phyloP scores from a whole-genome alignment of 2,797 vertebrate species.

The Tiaroga cobitis region DNA sequence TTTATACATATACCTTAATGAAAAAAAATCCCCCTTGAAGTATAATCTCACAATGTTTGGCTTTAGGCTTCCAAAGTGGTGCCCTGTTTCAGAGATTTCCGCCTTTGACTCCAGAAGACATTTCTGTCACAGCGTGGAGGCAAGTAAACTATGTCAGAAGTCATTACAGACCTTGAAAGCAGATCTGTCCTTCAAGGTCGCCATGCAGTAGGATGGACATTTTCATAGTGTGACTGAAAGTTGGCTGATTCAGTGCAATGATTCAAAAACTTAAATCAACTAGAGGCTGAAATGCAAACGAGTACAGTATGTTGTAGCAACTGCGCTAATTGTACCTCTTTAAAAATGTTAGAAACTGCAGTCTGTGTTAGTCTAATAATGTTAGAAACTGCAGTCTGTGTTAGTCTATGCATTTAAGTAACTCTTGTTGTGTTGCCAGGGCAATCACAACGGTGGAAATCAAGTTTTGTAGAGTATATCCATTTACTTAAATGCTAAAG shows the following conservation, averaged over 20 bases:
- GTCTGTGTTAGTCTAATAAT: background rate
- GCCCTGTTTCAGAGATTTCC: conserved; percentile 65
- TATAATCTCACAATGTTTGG: conserved; percentile 57
- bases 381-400: too few species aligned
- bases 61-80: conserved; percentile 57
- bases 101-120: conserved; percentile 62
- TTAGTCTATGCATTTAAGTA: background rate
- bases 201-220: conserved; percentile 57
- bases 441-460: conserved; percentile 1
- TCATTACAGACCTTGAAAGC: conserved; percentile 65
- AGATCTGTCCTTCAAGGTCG: conserved; percentile 64
- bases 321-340: conserved; percentile 3
- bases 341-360: conserved; percentile 1
- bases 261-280: conserved; percentile 11
- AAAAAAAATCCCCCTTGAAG: conserved; percentile 57
- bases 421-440: conserved; percentile 6
- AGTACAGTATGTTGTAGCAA: background rate
- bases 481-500: conserved; percentile 6
- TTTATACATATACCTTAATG: conserved; percentile 59
- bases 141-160: conserved; percentile 67
- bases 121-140: conserved; percentile 66
- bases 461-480: background rate
- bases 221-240: conserved; percentile 54
- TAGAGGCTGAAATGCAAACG: conserved; percentile 1
- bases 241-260: conserved; percentile 29